phyloP scores from a whole-genome alignment of 2,888 invertebrate species.

The Andrena flavipes region DNA sequence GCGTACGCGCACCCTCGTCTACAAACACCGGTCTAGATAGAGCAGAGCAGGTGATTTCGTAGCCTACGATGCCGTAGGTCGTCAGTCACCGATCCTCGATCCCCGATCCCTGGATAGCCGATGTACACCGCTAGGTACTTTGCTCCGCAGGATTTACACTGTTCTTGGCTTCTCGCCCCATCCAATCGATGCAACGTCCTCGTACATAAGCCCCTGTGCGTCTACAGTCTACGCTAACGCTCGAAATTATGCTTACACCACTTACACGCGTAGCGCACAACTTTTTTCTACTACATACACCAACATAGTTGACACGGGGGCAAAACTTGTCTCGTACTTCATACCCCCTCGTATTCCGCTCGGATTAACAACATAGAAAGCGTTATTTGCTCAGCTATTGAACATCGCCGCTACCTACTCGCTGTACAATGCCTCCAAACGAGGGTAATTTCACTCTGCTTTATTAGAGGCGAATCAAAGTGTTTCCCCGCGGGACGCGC shows the following conservation, averaged over 20 bases:
- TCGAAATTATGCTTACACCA: not conserved
- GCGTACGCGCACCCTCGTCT: not conserved
- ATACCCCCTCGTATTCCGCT: not conserved
- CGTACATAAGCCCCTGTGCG: not conserved
- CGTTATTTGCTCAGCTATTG: not conserved
- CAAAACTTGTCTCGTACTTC: not conserved
- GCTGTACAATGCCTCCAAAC: constrained; percentile 8
- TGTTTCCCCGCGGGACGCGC: constrained; percentile 11
- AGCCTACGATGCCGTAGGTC: constrained; percentile 58
- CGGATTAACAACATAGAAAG: not conserved
- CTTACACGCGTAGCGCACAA: not conserved
- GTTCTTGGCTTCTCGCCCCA: constrained; percentile 54
- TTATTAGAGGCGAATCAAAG: constrained; percentile 44
- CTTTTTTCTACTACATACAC: not conserved
- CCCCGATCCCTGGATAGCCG: constrained; percentile 53
- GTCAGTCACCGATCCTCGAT: constrained; percentile 74
- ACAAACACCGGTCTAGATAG: constrained; percentile 25
- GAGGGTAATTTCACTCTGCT: constrained; percentile 42
- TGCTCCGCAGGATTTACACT: constrained; percentile 62
- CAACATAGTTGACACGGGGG: not conserved
- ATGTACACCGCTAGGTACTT: constrained; percentile 54
- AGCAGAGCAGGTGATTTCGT: constrained; percentile 31
- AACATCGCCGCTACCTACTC: too few relatives aligned
- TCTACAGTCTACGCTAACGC: not conserved
- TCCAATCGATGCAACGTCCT: constrained; percentile 39